Conservation (phyloP, 2,888 invertebrate species). For the Acleris holmiana region DNA sequence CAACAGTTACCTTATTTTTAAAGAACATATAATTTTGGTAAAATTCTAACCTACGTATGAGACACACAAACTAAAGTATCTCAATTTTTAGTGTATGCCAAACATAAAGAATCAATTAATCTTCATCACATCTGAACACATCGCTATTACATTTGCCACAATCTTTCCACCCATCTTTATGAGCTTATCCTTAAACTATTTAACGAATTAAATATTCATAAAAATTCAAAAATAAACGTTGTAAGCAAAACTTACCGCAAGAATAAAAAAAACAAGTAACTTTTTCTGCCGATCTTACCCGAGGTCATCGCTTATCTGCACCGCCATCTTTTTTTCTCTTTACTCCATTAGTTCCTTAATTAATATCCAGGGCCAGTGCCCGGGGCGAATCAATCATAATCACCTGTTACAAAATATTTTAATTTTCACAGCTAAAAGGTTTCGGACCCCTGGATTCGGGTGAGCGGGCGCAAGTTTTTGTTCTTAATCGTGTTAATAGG, state of each 20-base stretch:
- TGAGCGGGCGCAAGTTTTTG: slow-evolving; percentile 27
- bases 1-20: too few species aligned
- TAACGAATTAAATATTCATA: too few species aligned
- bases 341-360: slow-evolving; percentile 80
- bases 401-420: slow-evolving; percentile 68
- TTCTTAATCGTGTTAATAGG: slow-evolving; percentile 35
- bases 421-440: slow-evolving; percentile 51
- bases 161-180: too few species aligned
- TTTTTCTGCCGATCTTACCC: slow-evolving; percentile 56
- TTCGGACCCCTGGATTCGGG: slow-evolving; percentile 39
- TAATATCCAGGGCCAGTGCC: slow-evolving; percentile 68
- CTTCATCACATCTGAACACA: too few species aligned
- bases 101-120: too few species aligned
- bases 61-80: too few species aligned
- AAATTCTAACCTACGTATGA: too few species aligned
- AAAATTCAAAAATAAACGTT: slow-evolving; percentile 19
- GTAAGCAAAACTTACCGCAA: not conserved
- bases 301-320: slow-evolving; percentile 63
- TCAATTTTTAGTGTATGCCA: too few species aligned
- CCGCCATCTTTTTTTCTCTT: slow-evolving; percentile 60
- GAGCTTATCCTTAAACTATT: too few species aligned
- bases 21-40: too few species aligned
- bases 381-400: slow-evolving; percentile 76
- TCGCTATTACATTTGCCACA: too few species aligned
- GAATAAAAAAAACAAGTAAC: slow-evolving; percentile 17